phyloP scores from a whole-genome alignment of 1,140 invertebrate species.

The Ericerus pela region DNA sequence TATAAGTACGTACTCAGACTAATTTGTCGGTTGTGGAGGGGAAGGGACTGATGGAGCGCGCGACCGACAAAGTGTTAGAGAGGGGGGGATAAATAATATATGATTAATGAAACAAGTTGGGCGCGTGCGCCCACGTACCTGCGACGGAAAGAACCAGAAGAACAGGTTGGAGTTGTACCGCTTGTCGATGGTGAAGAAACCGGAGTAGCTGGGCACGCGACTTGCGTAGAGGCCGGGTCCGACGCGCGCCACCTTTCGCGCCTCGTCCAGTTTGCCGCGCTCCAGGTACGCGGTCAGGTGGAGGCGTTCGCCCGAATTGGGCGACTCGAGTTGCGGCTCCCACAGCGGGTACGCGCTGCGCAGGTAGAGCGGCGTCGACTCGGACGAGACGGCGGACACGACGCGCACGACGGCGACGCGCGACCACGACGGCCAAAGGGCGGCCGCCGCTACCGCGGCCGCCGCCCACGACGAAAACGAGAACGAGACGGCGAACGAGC shows the following conservation, averaged over 20 bases:
- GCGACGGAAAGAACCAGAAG: constrained; percentile 77
- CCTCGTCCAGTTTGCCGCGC: constrained; percentile 38
- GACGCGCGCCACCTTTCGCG: constrained; percentile 32
- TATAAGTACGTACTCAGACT: too few relatives aligned
- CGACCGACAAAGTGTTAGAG: too few relatives aligned
- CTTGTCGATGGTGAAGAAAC: constrained; percentile 60
- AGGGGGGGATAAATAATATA: too few relatives aligned
- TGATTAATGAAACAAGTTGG: too few relatives aligned
- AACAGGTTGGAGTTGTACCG: constrained; percentile 65
- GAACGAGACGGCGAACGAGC: too few relatives aligned
- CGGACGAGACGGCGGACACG: constrained; percentile 1
- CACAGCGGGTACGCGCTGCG: constrained; percentile 17
- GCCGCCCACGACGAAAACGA: too few relatives aligned
- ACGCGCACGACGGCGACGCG: too few relatives aligned
- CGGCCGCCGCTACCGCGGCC: too few relatives aligned
- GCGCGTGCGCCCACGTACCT: too few relatives aligned
- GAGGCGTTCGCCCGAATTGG: constrained; percentile 41
- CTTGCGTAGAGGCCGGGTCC: constrained; percentile 14
- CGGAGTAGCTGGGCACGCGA: constrained; percentile 35
- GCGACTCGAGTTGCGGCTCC: constrained; percentile 11
- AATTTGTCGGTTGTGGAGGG: too few relatives aligned
- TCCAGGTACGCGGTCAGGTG: constrained; percentile 50
- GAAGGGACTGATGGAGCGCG: too few relatives aligned
- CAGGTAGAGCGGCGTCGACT: constrained; percentile 17
- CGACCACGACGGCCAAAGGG: too few relatives aligned